Evolutionary conservation across 37 sponge, comb jelly and placozoan genomes (phyloP).

Genomic region (Hexactinellida sp.): DNA sequence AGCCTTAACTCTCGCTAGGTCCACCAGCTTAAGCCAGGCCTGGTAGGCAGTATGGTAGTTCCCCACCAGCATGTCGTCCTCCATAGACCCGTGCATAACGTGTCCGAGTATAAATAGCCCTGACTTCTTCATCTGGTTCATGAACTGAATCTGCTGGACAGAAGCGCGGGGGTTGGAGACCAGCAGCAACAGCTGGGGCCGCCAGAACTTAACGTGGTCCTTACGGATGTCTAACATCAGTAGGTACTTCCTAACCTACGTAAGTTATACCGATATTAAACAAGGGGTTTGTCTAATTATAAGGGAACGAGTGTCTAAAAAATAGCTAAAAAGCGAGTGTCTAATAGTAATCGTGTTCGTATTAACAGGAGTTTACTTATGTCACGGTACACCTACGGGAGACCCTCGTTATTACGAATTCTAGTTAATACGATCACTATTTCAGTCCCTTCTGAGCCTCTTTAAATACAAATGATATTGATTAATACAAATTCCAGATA

Average conservation of each 20-base stretch:
- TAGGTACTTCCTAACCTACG: conserved; percentile 94
- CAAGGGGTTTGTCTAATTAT: too few species aligned
- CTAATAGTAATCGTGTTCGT: too few species aligned
- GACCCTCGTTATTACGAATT: too few species aligned
- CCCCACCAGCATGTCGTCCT: conserved; percentile 19
- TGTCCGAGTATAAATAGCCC: conserved; percentile 35
- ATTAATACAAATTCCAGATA: too few species aligned
- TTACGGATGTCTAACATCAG: conserved; percentile 84
- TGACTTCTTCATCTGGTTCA: conserved; percentile 92
- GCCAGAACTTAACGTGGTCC: conserved; percentile 95
- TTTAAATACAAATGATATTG: too few species aligned
- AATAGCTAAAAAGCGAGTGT: too few species aligned
- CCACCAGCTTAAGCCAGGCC: conserved; percentile 83
- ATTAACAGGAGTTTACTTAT: too few species aligned
- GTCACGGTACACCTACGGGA: not conserved
- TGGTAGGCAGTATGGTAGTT: conserved; percentile 36
- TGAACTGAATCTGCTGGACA: conserved; percentile 63
- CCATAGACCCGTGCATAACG: conserved; percentile 13
- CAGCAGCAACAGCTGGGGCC: conserved; percentile 83
- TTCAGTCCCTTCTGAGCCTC: too few species aligned
- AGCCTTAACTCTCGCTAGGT: conserved; percentile 70
- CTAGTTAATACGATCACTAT: too few species aligned
- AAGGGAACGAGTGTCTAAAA: too few species aligned
- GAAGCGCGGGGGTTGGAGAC: conserved; percentile 79
- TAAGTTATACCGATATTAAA: too few species aligned